A percentile compares a stretch with the other conserved stretches of the same genome.
phyloP scores from a whole-genome alignment of 2,888 invertebrate species.

The Plebejus anna region DNA sequence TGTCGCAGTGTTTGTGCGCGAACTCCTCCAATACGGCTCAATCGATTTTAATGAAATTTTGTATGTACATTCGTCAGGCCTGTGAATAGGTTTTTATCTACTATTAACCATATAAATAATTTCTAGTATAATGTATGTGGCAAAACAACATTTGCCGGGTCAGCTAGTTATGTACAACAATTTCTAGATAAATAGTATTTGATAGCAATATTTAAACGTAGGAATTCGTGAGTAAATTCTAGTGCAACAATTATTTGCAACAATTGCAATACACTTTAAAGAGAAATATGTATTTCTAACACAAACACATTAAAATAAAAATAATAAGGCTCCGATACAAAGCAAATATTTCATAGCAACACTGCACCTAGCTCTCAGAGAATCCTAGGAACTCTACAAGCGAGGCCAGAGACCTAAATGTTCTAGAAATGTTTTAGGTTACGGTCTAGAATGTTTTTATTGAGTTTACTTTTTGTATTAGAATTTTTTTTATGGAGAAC shows the following conservation, averaged over 20 bases:
- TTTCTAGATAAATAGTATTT: background rate
- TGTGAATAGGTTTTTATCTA: no score
- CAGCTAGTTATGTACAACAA: background rate
- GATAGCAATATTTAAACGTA: background rate
- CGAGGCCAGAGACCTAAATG: background rate
- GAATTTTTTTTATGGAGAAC: no score
- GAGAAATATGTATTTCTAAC: constrained; percentile 9
- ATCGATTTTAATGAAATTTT: no score
- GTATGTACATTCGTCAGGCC: no score
- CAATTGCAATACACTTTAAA: background rate
- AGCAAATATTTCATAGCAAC: constrained; percentile 23
- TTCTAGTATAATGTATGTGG: no score
- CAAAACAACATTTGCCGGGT: no score
- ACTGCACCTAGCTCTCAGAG: constrained; percentile 26
- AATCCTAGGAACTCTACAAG: constrained; percentile 17
- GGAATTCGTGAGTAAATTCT: background rate
- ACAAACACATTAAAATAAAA: constrained; percentile 11
- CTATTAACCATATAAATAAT: no score
- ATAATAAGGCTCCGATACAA: constrained; percentile 32
- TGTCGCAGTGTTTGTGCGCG: no score
- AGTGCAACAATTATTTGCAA: background rate
- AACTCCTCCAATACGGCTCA: no score
- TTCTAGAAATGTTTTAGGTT: background rate
- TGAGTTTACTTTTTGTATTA: background rate
- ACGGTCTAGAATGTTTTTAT: background rate